Evolutionary conservation across 2,888 invertebrate genomes (phyloP), one percentile per base, ranked within the genome.

Genomic region (Augochlorella aurata): DNA sequence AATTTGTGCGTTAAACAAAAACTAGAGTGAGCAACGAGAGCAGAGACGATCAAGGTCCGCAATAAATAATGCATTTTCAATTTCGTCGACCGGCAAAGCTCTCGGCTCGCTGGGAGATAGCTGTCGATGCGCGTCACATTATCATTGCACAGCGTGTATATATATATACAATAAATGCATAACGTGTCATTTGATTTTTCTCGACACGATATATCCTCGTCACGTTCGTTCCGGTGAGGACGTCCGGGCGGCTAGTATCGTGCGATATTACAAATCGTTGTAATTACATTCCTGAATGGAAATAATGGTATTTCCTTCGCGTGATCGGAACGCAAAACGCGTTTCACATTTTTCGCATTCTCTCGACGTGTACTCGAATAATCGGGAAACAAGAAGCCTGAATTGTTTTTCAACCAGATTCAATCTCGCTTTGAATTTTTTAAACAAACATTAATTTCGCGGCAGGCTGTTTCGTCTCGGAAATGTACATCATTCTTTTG

Each of bases 111-210:
- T 24, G 18, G 4, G 10, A 9, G 44, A 38, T 24, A 12, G 21
- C 29, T 72, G 71, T 61, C 71, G 21, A 58, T 58, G 45, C 47
- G 24, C 61, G 61, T 29, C 45, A 21, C 71, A 29, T 61, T 61
- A 63, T 63, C 10, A 8, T 61, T 9, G 54, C 54, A 24, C 21
- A 16, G 21, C 21, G 47, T 29, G 38, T 21, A 0, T 8, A 3
- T 10, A 5, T 24, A 45, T 45, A 58, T 16, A 71, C 71, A n/a
- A 45, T 61, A 45, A 47, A 72, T 58, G 29, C 47, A n/a, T 47
- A 12, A 8, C 44, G 24, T n/a, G 58, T 44, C n/a, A 16, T 47
- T n/a, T 10, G 58, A 24, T 61, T 72, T 72, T 47, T 72, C 3
- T 29, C 24, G n/a, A n/a, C 7, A 29, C 29, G 4, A 7, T 3